phyloP scores from a whole-genome alignment of 2,113 vertebrate species.

The Coreoperca whiteheadi region DNA sequence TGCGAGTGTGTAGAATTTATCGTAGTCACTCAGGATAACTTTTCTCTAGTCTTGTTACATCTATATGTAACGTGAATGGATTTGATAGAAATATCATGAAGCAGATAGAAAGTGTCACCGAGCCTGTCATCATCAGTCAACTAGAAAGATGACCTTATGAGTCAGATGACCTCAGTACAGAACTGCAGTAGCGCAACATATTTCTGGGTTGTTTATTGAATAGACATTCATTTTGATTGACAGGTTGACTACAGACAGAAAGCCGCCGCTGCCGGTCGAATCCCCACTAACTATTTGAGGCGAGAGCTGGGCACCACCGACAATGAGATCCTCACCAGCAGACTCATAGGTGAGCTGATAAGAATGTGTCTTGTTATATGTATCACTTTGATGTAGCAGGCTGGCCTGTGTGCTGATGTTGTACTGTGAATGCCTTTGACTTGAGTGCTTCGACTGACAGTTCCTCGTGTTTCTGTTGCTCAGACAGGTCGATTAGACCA shows the following conservation, averaged over 20 bases:
- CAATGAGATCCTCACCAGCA: constrained; percentile 95
- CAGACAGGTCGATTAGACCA: constrained; percentile 95
- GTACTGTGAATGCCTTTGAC: neutral
- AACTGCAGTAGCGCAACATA: neutral
- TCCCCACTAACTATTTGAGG: constrained; percentile 97
- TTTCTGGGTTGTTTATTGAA: neutral
- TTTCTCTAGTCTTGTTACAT: neutral
- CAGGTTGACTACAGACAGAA: constrained; percentile 99
- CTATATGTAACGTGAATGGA: neutral
- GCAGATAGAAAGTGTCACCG: neutral
- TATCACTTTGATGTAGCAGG: neutral
- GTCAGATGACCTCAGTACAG: neutral
- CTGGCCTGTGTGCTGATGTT: neutral
- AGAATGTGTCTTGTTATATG: neutral
- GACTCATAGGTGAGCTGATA: constrained; percentile 90
- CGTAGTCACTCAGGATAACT: neutral
- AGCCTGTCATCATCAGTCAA: neutral
- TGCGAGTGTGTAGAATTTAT: neutral
- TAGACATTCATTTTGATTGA: constrained; percentile 29
- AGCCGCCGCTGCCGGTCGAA: constrained; percentile 96
- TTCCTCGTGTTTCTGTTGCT: constrained; percentile 45
- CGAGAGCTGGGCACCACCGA: constrained; percentile 93
- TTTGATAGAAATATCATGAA: neutral
- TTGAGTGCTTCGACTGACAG: neutral
- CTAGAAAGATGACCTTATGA: neutral